These are phyloP conservation scores for Tortrix viridana DNA, from an alignment of 2,888 invertebrate species.

Conservation along the genomic window DNA sequence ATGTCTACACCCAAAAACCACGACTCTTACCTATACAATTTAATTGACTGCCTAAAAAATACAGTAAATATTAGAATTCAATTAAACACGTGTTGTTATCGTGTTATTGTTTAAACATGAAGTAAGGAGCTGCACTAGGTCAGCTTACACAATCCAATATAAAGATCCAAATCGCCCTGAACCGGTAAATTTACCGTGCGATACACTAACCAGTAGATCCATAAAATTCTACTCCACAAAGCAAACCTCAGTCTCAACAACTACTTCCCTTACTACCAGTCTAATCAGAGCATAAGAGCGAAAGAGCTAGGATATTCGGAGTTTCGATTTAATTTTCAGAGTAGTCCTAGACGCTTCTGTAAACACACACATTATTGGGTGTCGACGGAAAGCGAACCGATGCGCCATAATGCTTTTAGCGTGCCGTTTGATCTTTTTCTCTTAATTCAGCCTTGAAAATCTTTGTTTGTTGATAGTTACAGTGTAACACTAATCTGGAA, in stretches of 20 bases:
- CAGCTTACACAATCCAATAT: slow-evolving; percentile 13
- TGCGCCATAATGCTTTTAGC: slow-evolving; percentile 28
- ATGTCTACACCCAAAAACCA: no score
- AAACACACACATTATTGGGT: slow-evolving; percentile 33
- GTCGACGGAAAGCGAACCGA: slow-evolving; percentile 33
- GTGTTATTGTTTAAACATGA: not conserved
- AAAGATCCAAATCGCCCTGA: slow-evolving; percentile 11
- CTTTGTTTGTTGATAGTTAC: slow-evolving; percentile 36
- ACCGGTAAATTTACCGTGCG: slow-evolving; percentile 21
- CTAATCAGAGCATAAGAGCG: no score
- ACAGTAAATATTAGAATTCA: no score
- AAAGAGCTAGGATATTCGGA: not conserved
- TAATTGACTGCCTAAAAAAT: no score
- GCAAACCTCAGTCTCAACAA: no score
- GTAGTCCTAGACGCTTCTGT: slow-evolving; percentile 1
- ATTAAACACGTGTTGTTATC: no score
- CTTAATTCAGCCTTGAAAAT: slow-evolving; percentile 36
- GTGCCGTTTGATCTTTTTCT: slow-evolving; percentile 35
- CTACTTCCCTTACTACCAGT: no score
- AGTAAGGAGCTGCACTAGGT: slow-evolving; percentile 6
- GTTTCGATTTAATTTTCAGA: not conserved
- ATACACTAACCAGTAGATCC: slow-evolving; percentile 24
- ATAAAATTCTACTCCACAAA: not conserved
- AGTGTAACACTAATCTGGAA: slow-evolving; percentile 30
- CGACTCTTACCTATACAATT: no score